Conservation (phyloP, 2,797 vertebrate species). For the Neosalanx taihuensis region DNA sequence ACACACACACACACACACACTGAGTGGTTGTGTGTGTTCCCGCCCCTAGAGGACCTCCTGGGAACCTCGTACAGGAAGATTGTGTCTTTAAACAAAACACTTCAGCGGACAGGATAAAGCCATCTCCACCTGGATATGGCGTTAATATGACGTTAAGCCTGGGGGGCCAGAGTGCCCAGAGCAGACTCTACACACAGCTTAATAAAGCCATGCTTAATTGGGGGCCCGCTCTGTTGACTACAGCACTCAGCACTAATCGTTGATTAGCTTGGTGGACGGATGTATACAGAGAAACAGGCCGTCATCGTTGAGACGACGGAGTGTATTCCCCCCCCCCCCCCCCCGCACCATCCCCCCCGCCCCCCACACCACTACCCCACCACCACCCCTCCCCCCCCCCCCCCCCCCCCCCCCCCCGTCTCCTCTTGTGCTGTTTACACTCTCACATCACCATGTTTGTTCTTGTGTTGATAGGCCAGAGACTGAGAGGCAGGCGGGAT, state of each 20-base stretch:
- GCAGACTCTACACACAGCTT: constrained; percentile 36
- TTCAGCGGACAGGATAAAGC: constrained; percentile 45
- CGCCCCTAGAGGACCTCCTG: constrained; percentile 14
- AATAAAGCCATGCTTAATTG: constrained; percentile 61
- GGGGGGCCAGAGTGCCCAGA: background rate
- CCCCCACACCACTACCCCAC: too few relatives aligned
- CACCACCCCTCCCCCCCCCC: background rate
- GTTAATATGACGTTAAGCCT: constrained; percentile 17
- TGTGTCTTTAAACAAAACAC: constrained; percentile 30
- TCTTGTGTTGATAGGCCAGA: background rate
- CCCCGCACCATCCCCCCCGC: too few relatives aligned
- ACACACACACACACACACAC: constrained; percentile 6
- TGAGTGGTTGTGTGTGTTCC: background rate
- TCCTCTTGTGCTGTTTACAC: background rate
- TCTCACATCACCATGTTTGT: background rate
- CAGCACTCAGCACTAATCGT: constrained; percentile 53
- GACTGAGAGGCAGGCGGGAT: background rate
- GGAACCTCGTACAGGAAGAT: constrained; percentile 3
- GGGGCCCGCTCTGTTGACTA: constrained; percentile 56
- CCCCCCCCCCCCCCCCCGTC: background rate
- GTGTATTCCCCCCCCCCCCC: background rate
- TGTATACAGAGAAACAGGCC: background rate
- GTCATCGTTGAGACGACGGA: background rate
- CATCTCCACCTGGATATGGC: constrained; percentile 42
- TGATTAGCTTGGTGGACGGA: constrained; percentile 55